Percentiles rank a stretch among this genome's conserved stretches.
phyloP scores from a whole-genome alignment of 2,888 invertebrate species.

The Lycaena phlaeas region DNA sequence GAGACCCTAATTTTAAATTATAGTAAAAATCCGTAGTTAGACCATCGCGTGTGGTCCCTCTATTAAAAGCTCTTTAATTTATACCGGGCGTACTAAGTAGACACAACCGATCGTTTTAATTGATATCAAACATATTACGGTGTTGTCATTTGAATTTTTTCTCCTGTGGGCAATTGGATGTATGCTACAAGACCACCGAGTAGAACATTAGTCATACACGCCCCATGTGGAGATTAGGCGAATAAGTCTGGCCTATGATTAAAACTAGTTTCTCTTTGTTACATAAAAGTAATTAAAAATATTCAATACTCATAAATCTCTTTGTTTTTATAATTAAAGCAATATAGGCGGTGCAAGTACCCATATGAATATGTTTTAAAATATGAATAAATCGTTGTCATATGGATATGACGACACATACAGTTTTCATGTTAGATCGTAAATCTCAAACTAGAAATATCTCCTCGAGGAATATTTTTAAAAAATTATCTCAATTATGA shows the following conservation, averaged over 20 bases:
- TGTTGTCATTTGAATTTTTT: conserved; percentile 9
- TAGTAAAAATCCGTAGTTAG: conserved; percentile 12
- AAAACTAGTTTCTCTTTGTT: conserved; percentile 5
- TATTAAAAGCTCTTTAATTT: conserved; percentile 52
- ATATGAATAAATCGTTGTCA: too few relatives aligned
- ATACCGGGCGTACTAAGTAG: conserved; percentile 28
- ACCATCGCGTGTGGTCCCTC: conserved; percentile 56
- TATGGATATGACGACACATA: too few relatives aligned
- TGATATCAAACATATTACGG: conserved; percentile 17
- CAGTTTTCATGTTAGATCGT: too few relatives aligned
- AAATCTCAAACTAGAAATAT: too few relatives aligned
- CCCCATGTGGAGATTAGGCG: conserved; percentile 2
- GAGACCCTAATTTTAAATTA: conserved; percentile 19
- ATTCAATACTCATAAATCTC: neutral
- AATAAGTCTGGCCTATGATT: conserved; percentile 3
- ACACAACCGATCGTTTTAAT: conserved; percentile 23
- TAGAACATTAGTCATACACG: conserved; percentile 7
- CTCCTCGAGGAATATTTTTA: too few relatives aligned
- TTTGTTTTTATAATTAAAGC: neutral
- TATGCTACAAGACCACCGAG: conserved; percentile 9
- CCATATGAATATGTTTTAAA: too few relatives aligned
- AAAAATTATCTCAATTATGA: too few relatives aligned
- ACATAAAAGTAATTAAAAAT: conserved; percentile 4
- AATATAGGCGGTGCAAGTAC: neutral
- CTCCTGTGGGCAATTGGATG: conserved; percentile 4